Evolutionary conservation across 2,797 vertebrate genomes (phyloP).

Genomic region (Poliocrania exsul): DNA sequence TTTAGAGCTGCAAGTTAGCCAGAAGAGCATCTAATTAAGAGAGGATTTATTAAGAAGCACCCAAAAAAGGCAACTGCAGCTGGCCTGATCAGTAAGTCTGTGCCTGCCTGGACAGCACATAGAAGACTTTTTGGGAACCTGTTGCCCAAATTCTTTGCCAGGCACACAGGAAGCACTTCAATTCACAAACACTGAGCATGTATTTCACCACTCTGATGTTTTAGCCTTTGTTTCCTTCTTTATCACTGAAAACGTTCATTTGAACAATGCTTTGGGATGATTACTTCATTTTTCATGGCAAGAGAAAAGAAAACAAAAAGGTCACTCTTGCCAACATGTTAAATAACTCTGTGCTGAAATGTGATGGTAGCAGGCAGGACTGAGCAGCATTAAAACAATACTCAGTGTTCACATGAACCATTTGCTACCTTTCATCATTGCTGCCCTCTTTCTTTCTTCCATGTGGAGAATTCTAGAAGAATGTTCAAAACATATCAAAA

Average conservation of each 20-base stretch:
- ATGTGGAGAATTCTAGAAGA: slow-evolving; percentile 4
- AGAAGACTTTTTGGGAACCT: background rate
- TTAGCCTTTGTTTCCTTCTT: background rate
- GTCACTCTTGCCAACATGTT: background rate
- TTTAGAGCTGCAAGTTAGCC: background rate
- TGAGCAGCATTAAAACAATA: background rate
- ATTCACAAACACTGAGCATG: fast-evolving
- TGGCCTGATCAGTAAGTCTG: background rate
- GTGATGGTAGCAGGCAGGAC: background rate
- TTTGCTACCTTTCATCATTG: background rate
- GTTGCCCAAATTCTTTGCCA: background rate
- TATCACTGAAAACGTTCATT: background rate
- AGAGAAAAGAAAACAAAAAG: background rate
- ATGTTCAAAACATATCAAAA: background rate
- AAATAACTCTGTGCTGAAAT: background rate
- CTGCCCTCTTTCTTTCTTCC: background rate
- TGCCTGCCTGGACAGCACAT: background rate
- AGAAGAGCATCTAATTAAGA: background rate
- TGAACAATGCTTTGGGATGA: background rate
- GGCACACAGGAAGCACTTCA: background rate
- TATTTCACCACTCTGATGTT: background rate
- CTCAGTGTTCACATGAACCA: background rate
- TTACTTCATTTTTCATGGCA: background rate
- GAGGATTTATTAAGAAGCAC: background rate
- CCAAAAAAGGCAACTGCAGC: background rate